Conservation (phyloP, 2,113 vertebrate genomes). For the Tamias sibiricus region DNA sequence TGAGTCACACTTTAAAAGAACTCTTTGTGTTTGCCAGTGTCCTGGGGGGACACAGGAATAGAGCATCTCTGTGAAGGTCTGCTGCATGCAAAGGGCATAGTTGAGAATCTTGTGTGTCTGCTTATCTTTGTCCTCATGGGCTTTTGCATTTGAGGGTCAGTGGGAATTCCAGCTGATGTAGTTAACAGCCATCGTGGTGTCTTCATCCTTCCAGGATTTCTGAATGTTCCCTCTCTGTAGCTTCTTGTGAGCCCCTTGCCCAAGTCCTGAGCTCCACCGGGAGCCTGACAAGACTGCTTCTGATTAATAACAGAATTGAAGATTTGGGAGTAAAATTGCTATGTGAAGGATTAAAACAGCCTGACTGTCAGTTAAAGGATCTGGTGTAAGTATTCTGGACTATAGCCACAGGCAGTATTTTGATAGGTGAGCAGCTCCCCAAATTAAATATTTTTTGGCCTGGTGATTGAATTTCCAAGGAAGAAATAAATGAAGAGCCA, state of each 20-base stretch:
- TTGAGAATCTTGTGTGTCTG: slow-evolving; percentile 51
- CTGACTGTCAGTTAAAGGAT: slow-evolving; percentile 79
- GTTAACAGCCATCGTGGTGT: slow-evolving; percentile 7
- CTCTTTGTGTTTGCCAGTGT: slow-evolving; percentile 61
- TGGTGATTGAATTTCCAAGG: slow-evolving; percentile 11
- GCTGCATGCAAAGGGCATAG: neutral
- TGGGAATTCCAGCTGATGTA: neutral
- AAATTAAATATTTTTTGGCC: slow-evolving; percentile 60
- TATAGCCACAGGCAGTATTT: neutral
- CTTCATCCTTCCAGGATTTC: slow-evolving; percentile 49
- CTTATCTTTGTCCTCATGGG: slow-evolving; percentile 8
- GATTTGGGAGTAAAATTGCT: slow-evolving; percentile 82
- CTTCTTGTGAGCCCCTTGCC: slow-evolving; percentile 81
- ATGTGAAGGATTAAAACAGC: slow-evolving; percentile 83
- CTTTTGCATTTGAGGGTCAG: slow-evolving; percentile 37
- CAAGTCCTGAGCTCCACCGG: slow-evolving; percentile 79
- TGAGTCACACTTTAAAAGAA: slow-evolving; percentile 66
- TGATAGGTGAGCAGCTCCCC: slow-evolving; percentile 39
- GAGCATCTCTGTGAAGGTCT: slow-evolving; percentile 57
- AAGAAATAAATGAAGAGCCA: slow-evolving; percentile 43
- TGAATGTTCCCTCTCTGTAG: slow-evolving; percentile 80
- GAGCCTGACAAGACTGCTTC: slow-evolving; percentile 81
- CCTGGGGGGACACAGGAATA: slow-evolving; percentile 54
- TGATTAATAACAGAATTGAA: slow-evolving; percentile 84
- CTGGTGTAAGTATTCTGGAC: slow-evolving; percentile 79